A percentile compares a stretch with the other conserved stretches of the same genome.
phyloP scores from a whole-genome alignment of 2,888 invertebrate genomes.

The Charanyca ferruginea region DNA sequence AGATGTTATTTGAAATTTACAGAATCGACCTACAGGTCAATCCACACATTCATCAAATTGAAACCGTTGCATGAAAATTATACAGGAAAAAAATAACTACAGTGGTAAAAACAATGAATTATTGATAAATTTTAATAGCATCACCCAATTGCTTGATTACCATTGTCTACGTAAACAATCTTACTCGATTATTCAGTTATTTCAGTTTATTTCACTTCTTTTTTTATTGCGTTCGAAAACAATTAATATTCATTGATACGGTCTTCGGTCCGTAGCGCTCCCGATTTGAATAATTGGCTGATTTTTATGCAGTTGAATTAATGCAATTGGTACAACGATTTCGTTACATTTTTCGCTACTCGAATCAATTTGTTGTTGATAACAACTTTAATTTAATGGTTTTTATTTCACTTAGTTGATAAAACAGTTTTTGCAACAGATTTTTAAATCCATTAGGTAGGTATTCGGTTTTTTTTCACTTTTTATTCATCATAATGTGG shows the following conservation, averaged over 20 bases:
- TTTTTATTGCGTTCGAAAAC: slow-evolving; percentile 80
- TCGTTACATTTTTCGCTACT: slow-evolving; percentile 78
- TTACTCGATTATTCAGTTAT: slow-evolving; percentile 72
- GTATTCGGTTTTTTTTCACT: not conserved
- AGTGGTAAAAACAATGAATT: slow-evolving; percentile 13
- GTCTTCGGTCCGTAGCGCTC: slow-evolving; percentile 83
- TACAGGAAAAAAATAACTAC: not conserved
- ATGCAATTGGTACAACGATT: slow-evolving; percentile 87
- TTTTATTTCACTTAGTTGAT: slow-evolving; percentile 24
- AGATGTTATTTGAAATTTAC: too few relatives aligned
- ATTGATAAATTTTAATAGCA: slow-evolving; percentile 30
- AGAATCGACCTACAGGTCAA: too few relatives aligned
- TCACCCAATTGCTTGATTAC: slow-evolving; percentile 62
- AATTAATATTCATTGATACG: slow-evolving; percentile 89
- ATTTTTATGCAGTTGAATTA: slow-evolving; percentile 90
- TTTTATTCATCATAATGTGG: too few relatives aligned
- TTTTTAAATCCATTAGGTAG: not conserved
- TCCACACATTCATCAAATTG: not conserved
- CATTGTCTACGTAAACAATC: slow-evolving; percentile 62
- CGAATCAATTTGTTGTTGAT: slow-evolving; percentile 64
- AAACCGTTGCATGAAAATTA: not conserved
- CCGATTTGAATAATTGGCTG: slow-evolving; percentile 90
- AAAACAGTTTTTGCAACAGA: not conserved
- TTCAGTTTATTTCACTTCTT: slow-evolving; percentile 71
- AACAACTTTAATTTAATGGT: slow-evolving; percentile 43